Evolutionary conservation across 2,888 invertebrate species (phyloP), one percentile per base, ranked within the genome.

Genomic region (Mimumesa dahlbomi): DNA sequence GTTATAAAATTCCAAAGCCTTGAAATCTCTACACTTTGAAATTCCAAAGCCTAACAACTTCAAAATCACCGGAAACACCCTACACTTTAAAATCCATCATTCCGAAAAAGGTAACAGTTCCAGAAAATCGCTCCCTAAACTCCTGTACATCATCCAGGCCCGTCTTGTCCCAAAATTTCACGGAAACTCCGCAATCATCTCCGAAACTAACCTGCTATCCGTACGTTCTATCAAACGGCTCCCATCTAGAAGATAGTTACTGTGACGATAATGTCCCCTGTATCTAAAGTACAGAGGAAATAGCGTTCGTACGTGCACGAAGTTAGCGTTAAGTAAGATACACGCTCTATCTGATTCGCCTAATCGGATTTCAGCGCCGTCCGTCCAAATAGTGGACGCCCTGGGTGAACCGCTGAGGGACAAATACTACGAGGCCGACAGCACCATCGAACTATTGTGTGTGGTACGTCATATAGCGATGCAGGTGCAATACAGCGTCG

Each of bases 371-470:
- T 79, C 79, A 94, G 94, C 93, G 13, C 94, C 94, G 13, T 93
- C 93, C 90, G 93, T 94, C 13, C 92, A 92, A 90, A 93, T 94
- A 76, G 92, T 93, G 6, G 94, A 94, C 82, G 93, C 92, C 73
- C 92, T 92, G 46, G 94, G 93, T 0, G 91, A 92, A 5, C 92
- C 92, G 7, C 90, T 94, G n/a, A 88, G 91, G 50, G 93, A 93
- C 89, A 93, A 93, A 85, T 93, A 92, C 84, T 93, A 93, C 86
- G 93, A 94, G 82, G 93, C 93, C 0, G 94, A 93, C 82, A 93
- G 93, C 13, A 93, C 93, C 11, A 91, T 94, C 48, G 93, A 93
- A 56, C 90, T 94, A 78, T 90, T 93, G 59, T 94, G 94, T 88
- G 90, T 93, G 64, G 91, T 92, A 59, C 90, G 90, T 21, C 90